A percentile compares a stretch with the other conserved stretches of the same genome.
phyloP scores from a whole-genome alignment of 1,140 invertebrate species.

The Bactericera cockerelli region DNA sequence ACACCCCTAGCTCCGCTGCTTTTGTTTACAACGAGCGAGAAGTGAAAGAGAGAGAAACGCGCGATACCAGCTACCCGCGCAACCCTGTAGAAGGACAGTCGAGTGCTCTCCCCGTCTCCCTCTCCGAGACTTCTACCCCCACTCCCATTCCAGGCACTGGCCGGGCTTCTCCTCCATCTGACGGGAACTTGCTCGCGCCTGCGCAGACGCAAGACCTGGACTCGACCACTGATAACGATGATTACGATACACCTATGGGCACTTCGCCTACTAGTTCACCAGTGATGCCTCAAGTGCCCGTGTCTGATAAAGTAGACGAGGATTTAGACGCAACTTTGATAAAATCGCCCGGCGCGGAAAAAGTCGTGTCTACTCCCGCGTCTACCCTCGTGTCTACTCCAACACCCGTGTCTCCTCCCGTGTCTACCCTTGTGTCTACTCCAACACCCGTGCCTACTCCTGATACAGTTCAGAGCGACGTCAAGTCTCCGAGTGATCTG shows the following conservation, averaged over 20 bases:
- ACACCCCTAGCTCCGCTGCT: too few relatives aligned
- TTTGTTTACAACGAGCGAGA: neutral
- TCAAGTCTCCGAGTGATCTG: neutral
- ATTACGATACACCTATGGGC: neutral
- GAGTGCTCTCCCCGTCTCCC: neutral
- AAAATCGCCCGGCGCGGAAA: too few relatives aligned
- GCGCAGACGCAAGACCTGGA: neutral
- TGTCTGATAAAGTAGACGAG: too few relatives aligned
- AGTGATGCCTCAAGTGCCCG: too few relatives aligned
- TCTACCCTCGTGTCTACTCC: too few relatives aligned
- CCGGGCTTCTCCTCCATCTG: neutral
- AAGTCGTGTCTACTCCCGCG: too few relatives aligned
- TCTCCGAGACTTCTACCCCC: neutral
- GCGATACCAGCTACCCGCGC: neutral
- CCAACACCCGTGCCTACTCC: too few relatives aligned
- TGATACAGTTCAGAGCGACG: neutral
- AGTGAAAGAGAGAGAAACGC: neutral
- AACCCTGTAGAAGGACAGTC: neutral
- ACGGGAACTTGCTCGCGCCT: neutral
- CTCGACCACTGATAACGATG: neutral
- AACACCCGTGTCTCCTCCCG: too few relatives aligned
- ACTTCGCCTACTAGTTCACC: too few relatives aligned
- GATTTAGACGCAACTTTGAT: too few relatives aligned
- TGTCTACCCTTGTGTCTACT: too few relatives aligned
- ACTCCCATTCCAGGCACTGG: neutral